Percentiles rank a stretch among this genome's conserved stretches.
phyloP scores from a whole-genome alignment of 2,797 vertebrate genomes.

The Varecia variegata region DNA sequence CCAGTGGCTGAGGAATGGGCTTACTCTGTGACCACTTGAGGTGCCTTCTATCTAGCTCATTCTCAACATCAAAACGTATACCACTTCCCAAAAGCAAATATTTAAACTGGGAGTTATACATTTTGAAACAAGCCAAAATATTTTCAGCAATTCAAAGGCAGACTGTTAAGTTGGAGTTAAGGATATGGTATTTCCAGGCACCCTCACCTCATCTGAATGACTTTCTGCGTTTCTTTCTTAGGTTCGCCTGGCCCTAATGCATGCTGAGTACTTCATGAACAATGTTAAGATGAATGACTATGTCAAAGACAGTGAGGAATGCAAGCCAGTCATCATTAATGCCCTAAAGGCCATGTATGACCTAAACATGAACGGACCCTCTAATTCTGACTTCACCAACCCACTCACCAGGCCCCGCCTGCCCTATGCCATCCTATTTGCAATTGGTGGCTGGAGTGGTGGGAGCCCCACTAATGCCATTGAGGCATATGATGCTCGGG shows the following conservation, averaged over 20 bases:
- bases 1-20: background rate
- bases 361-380: slow-evolving; percentile 60
- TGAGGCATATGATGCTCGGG: slow-evolving; percentile 85
- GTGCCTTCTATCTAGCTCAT: background rate
- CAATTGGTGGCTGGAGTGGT: slow-evolving; percentile 89
- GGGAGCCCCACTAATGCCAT: slow-evolving; percentile 85
- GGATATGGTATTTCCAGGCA: background rate
- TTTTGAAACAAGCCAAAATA: background rate
- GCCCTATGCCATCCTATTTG: slow-evolving; percentile 87
- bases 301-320: slow-evolving; percentile 81
- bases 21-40: background rate
- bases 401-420: slow-evolving; percentile 84
- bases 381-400: slow-evolving; percentile 57
- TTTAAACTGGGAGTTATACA: background rate
- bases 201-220: slow-evolving; percentile 10
- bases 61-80: background rate
- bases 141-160: background rate
- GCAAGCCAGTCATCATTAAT: slow-evolving; percentile 78
- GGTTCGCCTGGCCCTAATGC: slow-evolving; percentile 85
- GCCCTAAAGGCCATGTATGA: slow-evolving; percentile 77
- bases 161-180: background rate
- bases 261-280: slow-evolving; percentile 84
- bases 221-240: slow-evolving; percentile 65
- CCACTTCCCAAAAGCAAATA: background rate
- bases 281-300: slow-evolving; percentile 84